phyloP scores from a whole-genome alignment of 1,140 invertebrate species.

The Zeugodacus cucurbitae region DNA sequence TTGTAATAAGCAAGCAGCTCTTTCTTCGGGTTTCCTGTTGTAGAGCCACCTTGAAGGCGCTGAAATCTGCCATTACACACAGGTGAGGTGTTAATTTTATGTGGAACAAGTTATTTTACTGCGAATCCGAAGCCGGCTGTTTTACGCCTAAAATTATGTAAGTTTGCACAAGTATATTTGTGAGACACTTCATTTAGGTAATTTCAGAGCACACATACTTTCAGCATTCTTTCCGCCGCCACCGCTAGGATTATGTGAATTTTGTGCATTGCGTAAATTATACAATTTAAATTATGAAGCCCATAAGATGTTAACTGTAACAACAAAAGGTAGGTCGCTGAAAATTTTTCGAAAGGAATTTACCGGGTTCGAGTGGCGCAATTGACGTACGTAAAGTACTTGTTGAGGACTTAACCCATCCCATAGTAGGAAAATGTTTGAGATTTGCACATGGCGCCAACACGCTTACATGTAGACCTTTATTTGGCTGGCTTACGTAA shows the following conservation, averaged over 20 bases:
- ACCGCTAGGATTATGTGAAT: neutral
- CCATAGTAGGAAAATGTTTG: neutral
- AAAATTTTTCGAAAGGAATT: too few species aligned
- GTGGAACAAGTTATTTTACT: neutral
- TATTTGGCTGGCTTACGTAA: neutral
- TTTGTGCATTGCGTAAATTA: constrained; percentile 1
- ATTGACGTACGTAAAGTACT: neutral
- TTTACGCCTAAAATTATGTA: constrained; percentile 27
- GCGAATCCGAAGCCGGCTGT: neutral
- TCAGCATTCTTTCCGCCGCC: neutral
- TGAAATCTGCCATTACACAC: constrained; percentile 20
- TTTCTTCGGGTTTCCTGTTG: neutral
- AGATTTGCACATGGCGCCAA: neutral
- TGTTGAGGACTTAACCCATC: neutral
- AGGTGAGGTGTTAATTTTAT: constrained; percentile 29
- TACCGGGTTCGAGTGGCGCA: neutral
- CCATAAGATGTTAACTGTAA: neutral
- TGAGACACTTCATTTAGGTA: neutral
- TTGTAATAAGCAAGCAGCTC: too few species aligned
- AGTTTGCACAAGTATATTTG: neutral
- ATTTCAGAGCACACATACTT: too few species aligned
- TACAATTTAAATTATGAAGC: neutral
- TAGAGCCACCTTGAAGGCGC: too few species aligned
- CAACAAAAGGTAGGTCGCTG: neutral
- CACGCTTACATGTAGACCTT: neutral